Base-by-base conservation (phyloP, 2,113 vertebrate genomes). In the Cynopterus brachyotis region DNA sequence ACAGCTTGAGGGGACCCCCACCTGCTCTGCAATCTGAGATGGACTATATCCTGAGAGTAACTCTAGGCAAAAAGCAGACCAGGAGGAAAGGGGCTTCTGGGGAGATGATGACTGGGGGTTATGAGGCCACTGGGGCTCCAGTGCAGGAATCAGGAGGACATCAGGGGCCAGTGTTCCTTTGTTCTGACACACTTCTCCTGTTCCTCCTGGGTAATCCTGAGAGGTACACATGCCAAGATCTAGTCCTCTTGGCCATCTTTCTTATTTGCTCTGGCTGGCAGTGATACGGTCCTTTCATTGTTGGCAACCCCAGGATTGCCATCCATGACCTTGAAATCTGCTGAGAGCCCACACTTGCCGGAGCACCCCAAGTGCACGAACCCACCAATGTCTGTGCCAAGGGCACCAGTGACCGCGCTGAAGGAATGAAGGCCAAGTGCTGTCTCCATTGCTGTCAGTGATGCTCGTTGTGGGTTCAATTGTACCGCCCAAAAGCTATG, bases 161-260 rank as follows among this genome's bases (percentile, higher is more conserved):
- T 15, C 53, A 6, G 50, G 15, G 50, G 50, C 50, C 9, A n/a
- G 1, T 11, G n/a, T 22, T 66, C 20, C 15, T 82, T 24, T 53
- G 28, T 42, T 69, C 64, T 69, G 30, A 40, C 2, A 17, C 1
- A 20, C 30, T 10, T 37, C 9, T 40, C 1, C 50, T 2, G 0
- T 20, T 47, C 59, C 60, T 30, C 55, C 37, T 1, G 19, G 47
- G 22, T 16, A 37, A 20, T n/a, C 28, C 69, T 15, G 4, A 45
- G 40, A 66, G 24, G 2, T 2, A 30, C 2, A 3, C n/a, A 20
- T 1, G 2, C 24, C 11, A 60, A n/a, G 19, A 24, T 55, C 72
- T 47, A 28, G 22, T 53, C 45, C 60, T 84, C 64, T 67, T 62
- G 70, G 53, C 30, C 11, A 40, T 45, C 1, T 55, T 59, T 66